Evolutionary conservation across 2,113 vertebrate species (phyloP).

Genomic region (Cricetomys ansorgei): DNA sequence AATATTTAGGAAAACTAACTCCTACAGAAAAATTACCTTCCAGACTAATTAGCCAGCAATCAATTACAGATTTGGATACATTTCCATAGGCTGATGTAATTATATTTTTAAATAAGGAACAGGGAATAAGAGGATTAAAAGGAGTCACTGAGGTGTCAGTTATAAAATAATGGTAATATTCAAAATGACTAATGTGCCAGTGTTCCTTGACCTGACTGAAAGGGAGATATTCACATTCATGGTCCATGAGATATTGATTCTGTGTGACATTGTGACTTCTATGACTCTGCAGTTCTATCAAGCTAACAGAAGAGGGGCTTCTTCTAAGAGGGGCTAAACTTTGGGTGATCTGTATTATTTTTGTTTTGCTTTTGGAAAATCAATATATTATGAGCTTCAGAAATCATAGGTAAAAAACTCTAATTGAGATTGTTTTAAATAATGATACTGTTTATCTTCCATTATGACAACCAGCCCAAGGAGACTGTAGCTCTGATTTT

Average conservation of each 20-base stretch:
- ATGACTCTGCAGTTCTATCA: background rate
- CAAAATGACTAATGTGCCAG: background rate
- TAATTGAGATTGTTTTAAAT: background rate
- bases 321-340: background rate
- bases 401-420: background rate
- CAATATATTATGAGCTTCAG: background rate
- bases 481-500: fast-evolving
- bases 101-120: conserved; percentile 83
- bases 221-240: background rate
- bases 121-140: conserved; percentile 70
- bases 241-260: background rate
- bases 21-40: conserved; percentile 83
- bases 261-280: background rate
- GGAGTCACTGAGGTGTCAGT: conserved; percentile 67
- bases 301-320: background rate
- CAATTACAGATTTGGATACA: conserved; percentile 62
- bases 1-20: conserved; percentile 84
- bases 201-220: background rate
- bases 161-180: conserved; percentile 38
- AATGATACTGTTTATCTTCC: background rate
- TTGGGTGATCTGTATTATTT: background rate
- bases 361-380: background rate
- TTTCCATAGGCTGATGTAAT: conserved; percentile 85
- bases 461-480: background rate
- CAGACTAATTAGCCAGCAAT: conserved; percentile 79